Evolutionary conservation across 2,113 vertebrate genomes (phyloP), one percentile per base, ranked within the genome.

Genomic region (Melanocharis versteri): DNA sequence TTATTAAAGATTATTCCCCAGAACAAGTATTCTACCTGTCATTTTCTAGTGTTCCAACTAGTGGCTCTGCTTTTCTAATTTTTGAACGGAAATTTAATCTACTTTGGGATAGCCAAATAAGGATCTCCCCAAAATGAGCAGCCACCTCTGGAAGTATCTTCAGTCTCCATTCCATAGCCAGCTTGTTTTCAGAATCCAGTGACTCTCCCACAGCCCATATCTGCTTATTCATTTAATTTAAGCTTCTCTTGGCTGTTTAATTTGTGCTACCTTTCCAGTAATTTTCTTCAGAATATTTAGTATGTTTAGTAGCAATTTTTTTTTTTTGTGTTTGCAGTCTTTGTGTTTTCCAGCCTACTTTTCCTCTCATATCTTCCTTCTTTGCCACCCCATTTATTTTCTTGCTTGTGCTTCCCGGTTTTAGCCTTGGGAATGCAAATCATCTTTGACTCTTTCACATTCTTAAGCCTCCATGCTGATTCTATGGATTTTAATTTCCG

Each of bases 401-500:
- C 89, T 83, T 83, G 56, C 76, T 68, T 72, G 51, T 81, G 39
- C 51, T 94, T 95, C 92, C 87, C 20, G 0, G 51, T 91, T 96
- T 83, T 62, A 88, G 68, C 42, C 87, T 82, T 65, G 68, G 87
- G 94, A 96, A 96, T 83, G 85, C 89, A 92, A 89, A 92, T 93
- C 72, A 33, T 95, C 78, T 94, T 90, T 96, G 93, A 86, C 61
- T 87, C 37, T 76, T 81, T 90, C 73, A 82, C 84, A 87, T 91
- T 94, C 83, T 91, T 94, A 91, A 92, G 94, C 96, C 66, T 94
- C 37, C 96, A 92, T 96, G 97, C 96, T 97, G 97, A 87, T 93
- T 95, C 96, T 70, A 53, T 62, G 85, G 94, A 95, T 95, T 97
- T 96, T 95, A 95, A 96, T 97, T 97, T 97, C 95, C 93, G 89